Conservation (phyloP, 92 coral and sea anemone species). For the Nematostella vectensis region DNA sequence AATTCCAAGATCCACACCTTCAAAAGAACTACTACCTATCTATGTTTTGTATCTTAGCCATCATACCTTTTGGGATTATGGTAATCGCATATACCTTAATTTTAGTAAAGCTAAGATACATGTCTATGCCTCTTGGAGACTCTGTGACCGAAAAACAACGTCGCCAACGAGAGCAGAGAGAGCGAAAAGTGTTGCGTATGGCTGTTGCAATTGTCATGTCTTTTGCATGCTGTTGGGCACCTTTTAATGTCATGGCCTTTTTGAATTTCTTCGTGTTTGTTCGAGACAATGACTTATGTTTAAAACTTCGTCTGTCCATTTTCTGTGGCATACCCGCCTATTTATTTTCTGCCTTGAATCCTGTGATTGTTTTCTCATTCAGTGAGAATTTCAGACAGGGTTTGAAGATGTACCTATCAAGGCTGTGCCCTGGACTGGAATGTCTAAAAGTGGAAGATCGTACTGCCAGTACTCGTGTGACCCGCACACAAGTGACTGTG, state of each 20-base stretch:
- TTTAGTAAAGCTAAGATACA: conserved; percentile 14
- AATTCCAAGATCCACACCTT: not conserved
- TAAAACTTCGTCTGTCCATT: not conserved
- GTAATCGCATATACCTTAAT: conserved; percentile 14
- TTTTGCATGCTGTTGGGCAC: conserved; percentile 13
- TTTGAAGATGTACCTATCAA: too few species aligned
- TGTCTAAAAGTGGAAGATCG: too few species aligned
- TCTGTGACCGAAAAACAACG: conserved; percentile 16
- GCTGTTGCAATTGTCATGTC: conserved; percentile 15
- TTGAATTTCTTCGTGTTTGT: conserved; percentile 5
- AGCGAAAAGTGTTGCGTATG: conserved; percentile 14
- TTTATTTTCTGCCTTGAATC: conserved; percentile 15
- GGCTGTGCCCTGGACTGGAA: too few species aligned
- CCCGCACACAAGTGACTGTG: too few species aligned
- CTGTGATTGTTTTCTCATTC: conserved; percentile 13
- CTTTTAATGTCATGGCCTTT: not conserved
- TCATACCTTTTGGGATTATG: conserved; percentile 10
- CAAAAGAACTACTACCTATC: not conserved
- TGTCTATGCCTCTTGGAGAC: conserved; percentile 12
- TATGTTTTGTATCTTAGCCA: conserved; percentile 6
- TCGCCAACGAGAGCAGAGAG: conserved; percentile 17
- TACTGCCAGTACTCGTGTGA: too few species aligned
- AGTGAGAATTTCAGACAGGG: conserved; percentile 27
- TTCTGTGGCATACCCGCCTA: not conserved
- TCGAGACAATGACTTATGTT: not conserved